Base-by-base conservation (phyloP, 2,888 invertebrate genomes). In the Rhagonycha lutea region DNA sequence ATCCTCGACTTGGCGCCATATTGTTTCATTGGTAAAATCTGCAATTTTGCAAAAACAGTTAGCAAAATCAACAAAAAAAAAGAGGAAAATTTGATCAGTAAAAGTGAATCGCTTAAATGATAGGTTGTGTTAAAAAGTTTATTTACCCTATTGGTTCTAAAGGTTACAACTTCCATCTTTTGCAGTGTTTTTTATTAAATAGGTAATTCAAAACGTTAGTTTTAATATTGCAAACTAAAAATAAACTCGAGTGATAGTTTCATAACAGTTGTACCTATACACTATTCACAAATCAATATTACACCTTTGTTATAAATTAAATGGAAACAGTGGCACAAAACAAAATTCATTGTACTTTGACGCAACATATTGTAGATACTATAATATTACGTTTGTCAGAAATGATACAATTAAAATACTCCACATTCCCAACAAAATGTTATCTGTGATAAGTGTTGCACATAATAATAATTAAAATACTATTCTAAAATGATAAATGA, bases 1-100 rank as follows among this genome's bases (percentile, higher is more conserved):
- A 72, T 73, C 70, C 69, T 76, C 61, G 74, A 78, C 70, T 78
- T 76, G n/a, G 76, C 74, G 26, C 76, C 78, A 78, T 78, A 75
- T 67, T 78, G 78, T 65, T 75, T 78, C 70, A 63, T 18, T 47
- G 62, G 78, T 68, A 73, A 70, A 68, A 68, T 68, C 74, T 74
- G 23, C n/a, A 74, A 70, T 14, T 68, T 68, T n/a, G 10, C 47
- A 47, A n/a, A 7, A n/a, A n/a, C 4, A 47, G 47, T 47, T n/a
- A 47, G n/a, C 47, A n/a, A 47, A 47, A 47, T 0, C 28, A 11
- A 29, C 11, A 29, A 29, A 29, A 18, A 18, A 29, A 29, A n/a
- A n/a, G n/a, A 29, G 5, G 26, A 29, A 11, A 10, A 29, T 29
- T 29, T 10, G 1, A 32, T 12, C 12, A n/a, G 12, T 32, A n/a